Base-by-base conservation (phyloP, 2,113 vertebrate genomes). In the Mesembrinibis cayennensis region DNA sequence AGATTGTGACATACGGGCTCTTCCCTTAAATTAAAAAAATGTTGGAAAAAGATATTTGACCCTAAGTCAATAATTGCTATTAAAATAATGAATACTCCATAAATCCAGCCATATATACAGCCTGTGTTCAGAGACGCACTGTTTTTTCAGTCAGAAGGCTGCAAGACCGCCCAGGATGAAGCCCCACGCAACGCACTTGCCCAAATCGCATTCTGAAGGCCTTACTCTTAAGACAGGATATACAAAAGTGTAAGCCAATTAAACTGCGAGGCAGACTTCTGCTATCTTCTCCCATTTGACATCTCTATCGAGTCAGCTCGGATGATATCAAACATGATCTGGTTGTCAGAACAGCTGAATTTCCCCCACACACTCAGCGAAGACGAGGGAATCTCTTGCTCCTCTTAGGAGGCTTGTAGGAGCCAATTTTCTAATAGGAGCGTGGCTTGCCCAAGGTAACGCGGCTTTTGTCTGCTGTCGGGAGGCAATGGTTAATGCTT, bases 1-100 rank as follows among this genome's bases (percentile, higher is more conserved):
- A 96, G 93, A 95, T 96, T 91, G 90, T 97, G 97, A 96, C 84
- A 95, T 96, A 96, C 83, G 30, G 90, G 94, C 70, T 95, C 76
- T 95, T 96, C 83, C 94, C 81, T 97, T 85, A 97, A 95, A 93
- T 53, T 93, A 92, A 97, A 88, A 88, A 90, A 97, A 90, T 20
- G 55, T 56, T 95, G 65, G 88, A 89, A 96, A 96, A 97, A 96
- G 62, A 97, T 97, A 97, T 97, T 96, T 97, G 96, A 97, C 95
- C 94, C 63, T 47, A 94, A 96, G 97, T 87, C 94, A 96, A 63
- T 97, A 96, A 88, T 78, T 67, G 86, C 94, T 98, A 73, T 97
- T 97, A 97, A 96, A 98, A 97, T 98, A 97, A 97, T 90, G 93
- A 97, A 74, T 93, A 44, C 86, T 93, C 92, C 87, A 80, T 97